Evolutionary conservation across 2,113 vertebrate genomes (phyloP).

Genomic region (Gavialis gangeticus): DNA sequence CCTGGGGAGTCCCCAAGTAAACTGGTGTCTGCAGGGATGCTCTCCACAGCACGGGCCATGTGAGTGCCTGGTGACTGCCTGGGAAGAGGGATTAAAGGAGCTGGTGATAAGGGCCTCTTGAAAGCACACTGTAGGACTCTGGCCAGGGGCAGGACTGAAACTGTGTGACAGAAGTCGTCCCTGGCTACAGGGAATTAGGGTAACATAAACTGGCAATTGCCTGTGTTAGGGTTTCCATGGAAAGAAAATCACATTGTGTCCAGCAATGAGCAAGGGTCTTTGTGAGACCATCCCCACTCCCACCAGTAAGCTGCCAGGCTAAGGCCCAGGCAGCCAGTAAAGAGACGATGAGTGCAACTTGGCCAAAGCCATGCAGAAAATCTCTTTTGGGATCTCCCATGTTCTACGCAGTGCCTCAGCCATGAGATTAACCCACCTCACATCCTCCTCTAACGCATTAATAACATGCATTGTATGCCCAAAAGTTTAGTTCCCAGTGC

Average conservation of each 20-base stretch:
- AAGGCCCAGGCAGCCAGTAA: too few species aligned
- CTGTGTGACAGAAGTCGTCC: not conserved
- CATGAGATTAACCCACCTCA: not conserved
- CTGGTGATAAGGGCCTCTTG: too few species aligned
- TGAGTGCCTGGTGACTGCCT: not conserved
- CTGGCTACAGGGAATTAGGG: not conserved
- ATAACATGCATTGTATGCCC: not conserved
- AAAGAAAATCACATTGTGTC: too few species aligned
- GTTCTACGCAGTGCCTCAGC: not conserved
- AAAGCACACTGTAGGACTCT: not conserved
- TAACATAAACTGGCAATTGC: too few species aligned
- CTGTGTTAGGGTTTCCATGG: too few species aligned
- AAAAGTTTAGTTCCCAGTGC: too few species aligned
- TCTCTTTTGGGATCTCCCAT: not conserved
- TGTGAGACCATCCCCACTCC: too few species aligned
- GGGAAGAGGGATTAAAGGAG: not conserved
- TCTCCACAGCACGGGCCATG: not conserved
- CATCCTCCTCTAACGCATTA: not conserved
- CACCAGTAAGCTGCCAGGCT: too few species aligned
- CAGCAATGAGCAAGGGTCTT: too few species aligned
- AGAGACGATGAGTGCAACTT: not conserved
- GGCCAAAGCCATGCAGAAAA: not conserved
- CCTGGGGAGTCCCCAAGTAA: not conserved
- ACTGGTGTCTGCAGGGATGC: not conserved
- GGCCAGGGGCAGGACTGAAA: not conserved